Base-by-base conservation (phyloP, 2,888 invertebrate genomes). In the Autographa gamma region DNA sequence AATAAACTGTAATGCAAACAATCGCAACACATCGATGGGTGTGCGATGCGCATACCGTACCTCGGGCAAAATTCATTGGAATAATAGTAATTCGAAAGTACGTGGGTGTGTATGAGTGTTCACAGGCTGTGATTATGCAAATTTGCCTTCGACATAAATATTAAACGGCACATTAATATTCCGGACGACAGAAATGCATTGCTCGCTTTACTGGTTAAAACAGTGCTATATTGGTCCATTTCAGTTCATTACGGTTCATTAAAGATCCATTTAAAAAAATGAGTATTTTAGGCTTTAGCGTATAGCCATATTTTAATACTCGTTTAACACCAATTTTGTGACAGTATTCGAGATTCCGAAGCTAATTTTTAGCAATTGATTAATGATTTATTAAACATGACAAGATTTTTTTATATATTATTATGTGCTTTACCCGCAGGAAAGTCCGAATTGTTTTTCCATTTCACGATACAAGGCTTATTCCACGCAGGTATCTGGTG, bases 111-210 rank as follows among this genome's bases (percentile, higher is more conserved):
- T 89, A 90, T 90, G 92, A 88, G 91, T 90, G 91, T 91, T 90
- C 92, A 87, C 91, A 88, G 93, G 87, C 91, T 86, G 93, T 95
- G 95, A 95, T 95, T 95, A 95, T 95, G 95, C 93, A 95, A 95
- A 95, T 95, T 93, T 93, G 92, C 89, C 89, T 89, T 89, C 93
- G 91, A 91, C 95, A 95, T 95, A 95, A 95, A 95, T 95, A 95
- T 95, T 95, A 93, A 95, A 93, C 93, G 93, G 91, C 84, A 86
- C 95, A 95, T 95, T 95, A 95, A 95, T 95, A 95, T 95, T 95
- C 95, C 89, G 90, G 88, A 90, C 92, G 93, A 91, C 93, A 93
- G 93, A 91, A 92, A 93, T 93, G 93, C 93, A 93, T 93, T 93
- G 93, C 91, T 92, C 92, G 92, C 88, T 93, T 92, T 90, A 92